Evolutionary conservation across 2,888 invertebrate genomes (phyloP), one percentile per base, ranked within the genome.

Genomic region (Thera obeliscata): DNA sequence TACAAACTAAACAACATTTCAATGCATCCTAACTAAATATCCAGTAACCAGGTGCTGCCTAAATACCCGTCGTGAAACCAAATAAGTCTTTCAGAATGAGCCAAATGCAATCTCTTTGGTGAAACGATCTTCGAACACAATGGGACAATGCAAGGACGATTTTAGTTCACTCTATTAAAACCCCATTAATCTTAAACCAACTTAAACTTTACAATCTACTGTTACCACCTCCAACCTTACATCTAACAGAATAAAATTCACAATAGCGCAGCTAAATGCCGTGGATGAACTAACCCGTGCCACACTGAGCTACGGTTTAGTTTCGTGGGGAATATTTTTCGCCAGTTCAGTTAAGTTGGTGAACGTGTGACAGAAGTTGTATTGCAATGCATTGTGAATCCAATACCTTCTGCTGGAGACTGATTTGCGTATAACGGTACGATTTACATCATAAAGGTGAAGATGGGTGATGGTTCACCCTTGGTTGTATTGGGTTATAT

Each of bases 101-200:
- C 80, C 76, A 76, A 85, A 86, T 81, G 86, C 88, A 88, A 87
- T 88, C 86, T 81, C 85, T 87, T 80, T 88, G 85, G 87, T 86
- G 81, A 81, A 78, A 81, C 81, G 81, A 80, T 85, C 84, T 80
- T 76, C 74, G 75, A 81, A 81, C 90, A 91, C 91, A 91, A 92
- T 90, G 76, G 89, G 79, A 91, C 91, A 91, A 91, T 81, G 87
- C 90, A 92, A 91, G 92, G 92, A 89, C 90, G 89, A 85, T 84
- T 89, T 89, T 88, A 84, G 86, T 87, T 86, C 88, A 84, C 86
- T 86, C 83, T 85, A 91, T 91, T 91, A 91, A 91, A 91, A 86
- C 77, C 83, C 88, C 87, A 89, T 91, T 90, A 89, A 70, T 66
- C 55, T 54, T 66, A 50, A 3, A 69, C 73, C 41, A 72, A 71